Evolutionary conservation across 2,797 vertebrate genomes (phyloP).

Genomic region (Lithobates pipiens): DNA sequence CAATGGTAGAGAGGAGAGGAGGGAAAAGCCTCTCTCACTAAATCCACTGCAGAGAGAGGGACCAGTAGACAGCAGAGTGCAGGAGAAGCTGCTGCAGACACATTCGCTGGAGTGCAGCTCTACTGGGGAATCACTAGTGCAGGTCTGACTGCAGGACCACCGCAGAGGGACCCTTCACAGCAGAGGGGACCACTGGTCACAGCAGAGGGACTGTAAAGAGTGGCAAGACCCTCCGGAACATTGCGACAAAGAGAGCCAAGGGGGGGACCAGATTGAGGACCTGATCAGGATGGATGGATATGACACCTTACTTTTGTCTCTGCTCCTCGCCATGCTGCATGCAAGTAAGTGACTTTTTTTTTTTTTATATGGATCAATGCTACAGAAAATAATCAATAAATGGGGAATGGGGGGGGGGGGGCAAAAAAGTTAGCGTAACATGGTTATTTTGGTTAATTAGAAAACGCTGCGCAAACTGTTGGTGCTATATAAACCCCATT

Average conservation of each 20-base stretch:
- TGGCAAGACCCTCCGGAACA: not conserved
- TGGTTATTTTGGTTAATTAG: too few species aligned
- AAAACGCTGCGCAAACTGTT: too few species aligned
- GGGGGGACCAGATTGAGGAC: not conserved
- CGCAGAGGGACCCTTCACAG: not conserved
- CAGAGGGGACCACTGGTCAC: not conserved
- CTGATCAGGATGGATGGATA: constrained; percentile 21
- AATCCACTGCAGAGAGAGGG: constrained; percentile 58
- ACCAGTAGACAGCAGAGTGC: constrained; percentile 32
- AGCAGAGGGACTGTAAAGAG: not conserved
- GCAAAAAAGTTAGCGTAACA: too few species aligned
- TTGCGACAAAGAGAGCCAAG: not conserved
- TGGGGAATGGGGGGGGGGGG: not conserved
- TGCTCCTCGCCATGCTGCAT: not conserved
- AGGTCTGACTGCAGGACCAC: not conserved
- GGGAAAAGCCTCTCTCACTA: constrained; percentile 41
- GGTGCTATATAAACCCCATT: too few species aligned
- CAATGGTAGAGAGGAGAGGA: constrained; percentile 56
- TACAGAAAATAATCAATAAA: too few species aligned
- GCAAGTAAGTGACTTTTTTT: constrained; percentile 37
- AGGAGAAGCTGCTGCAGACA: constrained; percentile 12
- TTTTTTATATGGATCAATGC: not conserved
- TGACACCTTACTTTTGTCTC: constrained; percentile 6
- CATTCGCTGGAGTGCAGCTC: not conserved
- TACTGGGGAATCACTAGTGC: not conserved